Conservation (phyloP, 2,888 invertebrate genomes). For the Schizaphis graminum region DNA sequence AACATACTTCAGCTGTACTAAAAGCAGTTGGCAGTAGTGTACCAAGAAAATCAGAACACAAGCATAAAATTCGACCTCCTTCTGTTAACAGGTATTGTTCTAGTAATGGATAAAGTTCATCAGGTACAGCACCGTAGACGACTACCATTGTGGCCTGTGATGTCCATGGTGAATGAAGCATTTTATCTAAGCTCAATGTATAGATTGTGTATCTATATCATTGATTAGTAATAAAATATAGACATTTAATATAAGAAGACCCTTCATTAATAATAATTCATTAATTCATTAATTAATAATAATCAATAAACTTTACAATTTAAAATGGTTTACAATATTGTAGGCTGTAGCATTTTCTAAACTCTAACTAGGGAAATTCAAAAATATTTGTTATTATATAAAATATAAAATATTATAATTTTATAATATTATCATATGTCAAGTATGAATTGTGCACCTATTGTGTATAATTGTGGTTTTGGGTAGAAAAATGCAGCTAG, state of each 20-base stretch:
- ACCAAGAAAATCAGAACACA: conserved; percentile 85
- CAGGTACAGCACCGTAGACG: conserved; percentile 82
- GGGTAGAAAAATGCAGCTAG: no score
- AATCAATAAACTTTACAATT: neutral
- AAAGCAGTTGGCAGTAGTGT: conserved; percentile 81
- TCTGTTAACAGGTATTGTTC: conserved; percentile 79
- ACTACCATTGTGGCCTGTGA: conserved; percentile 81
- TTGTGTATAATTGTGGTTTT: no score
- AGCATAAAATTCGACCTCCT: conserved; percentile 82
- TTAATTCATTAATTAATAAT: neutral
- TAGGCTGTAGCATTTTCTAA: neutral
- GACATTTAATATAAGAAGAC: neutral
- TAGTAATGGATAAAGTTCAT: conserved; percentile 77
- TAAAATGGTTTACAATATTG: neutral
- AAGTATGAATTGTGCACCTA: no score
- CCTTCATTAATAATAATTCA: neutral
- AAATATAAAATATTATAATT: neutral
- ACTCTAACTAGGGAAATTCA: neutral
- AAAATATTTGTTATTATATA: conserved; percentile 1
- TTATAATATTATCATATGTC: no score
- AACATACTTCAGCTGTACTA: conserved; percentile 83
- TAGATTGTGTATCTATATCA: conserved; percentile 72
- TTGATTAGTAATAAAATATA: conserved; percentile 34
- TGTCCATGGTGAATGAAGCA: conserved; percentile 74
- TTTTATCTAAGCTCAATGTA: conserved; percentile 71